phyloP scores from a whole-genome alignment of 2,113 vertebrate genomes.

The Psittacula cyanocephala region DNA sequence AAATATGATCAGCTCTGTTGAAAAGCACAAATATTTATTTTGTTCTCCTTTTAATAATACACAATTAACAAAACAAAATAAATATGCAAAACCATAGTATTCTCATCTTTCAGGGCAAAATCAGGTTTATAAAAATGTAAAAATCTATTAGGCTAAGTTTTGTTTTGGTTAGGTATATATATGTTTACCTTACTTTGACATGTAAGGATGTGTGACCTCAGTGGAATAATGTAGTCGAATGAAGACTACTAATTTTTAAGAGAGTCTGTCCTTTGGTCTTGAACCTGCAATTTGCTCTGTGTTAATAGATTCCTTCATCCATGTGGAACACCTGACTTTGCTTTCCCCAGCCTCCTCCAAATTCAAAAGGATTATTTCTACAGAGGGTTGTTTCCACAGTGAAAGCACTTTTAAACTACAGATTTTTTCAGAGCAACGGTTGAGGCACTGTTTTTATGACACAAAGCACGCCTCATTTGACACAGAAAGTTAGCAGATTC shows the following conservation, averaged over 20 bases:
- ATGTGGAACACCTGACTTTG: not conserved
- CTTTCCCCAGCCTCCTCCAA: not conserved
- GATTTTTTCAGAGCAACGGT: not conserved
- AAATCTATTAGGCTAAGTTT: not conserved
- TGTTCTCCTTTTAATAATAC: not conserved
- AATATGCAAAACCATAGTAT: not conserved
- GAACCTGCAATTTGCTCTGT: slow-evolving; percentile 16
- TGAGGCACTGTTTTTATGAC: not conserved
- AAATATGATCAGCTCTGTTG: not conserved
- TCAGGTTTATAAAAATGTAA: not conserved
- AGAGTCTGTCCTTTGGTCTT: not conserved
- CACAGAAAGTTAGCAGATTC: not conserved
- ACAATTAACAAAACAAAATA: not conserved
- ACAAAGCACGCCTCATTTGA: not conserved
- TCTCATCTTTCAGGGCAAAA: not conserved
- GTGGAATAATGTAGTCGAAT: not conserved
- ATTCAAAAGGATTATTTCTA: not conserved
- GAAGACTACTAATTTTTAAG: slow-evolving; percentile 25
- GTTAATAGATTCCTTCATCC: not conserved
- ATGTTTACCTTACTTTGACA: not conserved
- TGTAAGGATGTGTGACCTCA: not conserved
- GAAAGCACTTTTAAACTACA: not conserved
- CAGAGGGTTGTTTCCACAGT: not conserved
- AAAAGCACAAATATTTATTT: not conserved
- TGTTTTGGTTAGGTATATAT: not conserved